A percentile compares a stretch with the other conserved stretches of the same genome.
These are phyloP conservation scores for Drosophila affinis DNA, from an alignment of 2,888 invertebrate species.

Conservation along the genomic window DNA sequence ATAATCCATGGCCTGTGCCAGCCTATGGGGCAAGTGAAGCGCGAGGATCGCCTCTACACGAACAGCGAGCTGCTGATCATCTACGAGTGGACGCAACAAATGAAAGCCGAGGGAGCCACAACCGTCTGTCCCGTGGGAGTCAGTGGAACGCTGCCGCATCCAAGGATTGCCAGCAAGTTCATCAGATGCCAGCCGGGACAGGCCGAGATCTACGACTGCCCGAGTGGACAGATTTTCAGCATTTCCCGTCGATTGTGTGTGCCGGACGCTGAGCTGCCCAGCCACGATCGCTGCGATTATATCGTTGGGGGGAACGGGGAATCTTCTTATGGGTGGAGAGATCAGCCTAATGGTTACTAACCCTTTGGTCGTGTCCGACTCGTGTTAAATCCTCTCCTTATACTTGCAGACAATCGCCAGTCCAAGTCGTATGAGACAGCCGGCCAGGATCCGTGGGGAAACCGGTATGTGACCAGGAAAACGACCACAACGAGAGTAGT, in stretches of 20 bases:
- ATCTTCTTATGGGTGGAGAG: constrained; percentile 39
- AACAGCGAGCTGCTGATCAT: constrained; percentile 44
- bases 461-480: constrained; percentile 47
- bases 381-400: constrained; percentile 2
- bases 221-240: constrained; percentile 84
- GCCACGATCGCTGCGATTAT: constrained; percentile 57
- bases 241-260: constrained; percentile 85
- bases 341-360: constrained; percentile 67
- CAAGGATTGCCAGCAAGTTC: constrained; percentile 86
- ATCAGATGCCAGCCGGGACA: constrained; percentile 87
- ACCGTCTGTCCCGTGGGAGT: constrained; percentile 57
- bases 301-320: constrained; percentile 4
- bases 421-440: constrained; percentile 42
- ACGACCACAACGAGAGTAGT: constrained; percentile 24
- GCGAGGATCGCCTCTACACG: constrained; percentile 56
- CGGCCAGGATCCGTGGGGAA: constrained; percentile 18
- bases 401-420: constrained; percentile 59
- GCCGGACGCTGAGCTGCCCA: constrained; percentile 84
- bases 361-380: background rate
- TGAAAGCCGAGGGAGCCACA: constrained; percentile 5
- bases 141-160: constrained; percentile 76
- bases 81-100: constrained; percentile 59
- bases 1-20: constrained; percentile 58
- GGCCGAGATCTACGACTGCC: constrained; percentile 85
- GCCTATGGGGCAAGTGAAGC: constrained; percentile 53